Percentiles rank a stretch among this genome's conserved stretches.
Conservation (phyloP, 92 coral and sea anemone species). For the Ricordea florida region DNA sequence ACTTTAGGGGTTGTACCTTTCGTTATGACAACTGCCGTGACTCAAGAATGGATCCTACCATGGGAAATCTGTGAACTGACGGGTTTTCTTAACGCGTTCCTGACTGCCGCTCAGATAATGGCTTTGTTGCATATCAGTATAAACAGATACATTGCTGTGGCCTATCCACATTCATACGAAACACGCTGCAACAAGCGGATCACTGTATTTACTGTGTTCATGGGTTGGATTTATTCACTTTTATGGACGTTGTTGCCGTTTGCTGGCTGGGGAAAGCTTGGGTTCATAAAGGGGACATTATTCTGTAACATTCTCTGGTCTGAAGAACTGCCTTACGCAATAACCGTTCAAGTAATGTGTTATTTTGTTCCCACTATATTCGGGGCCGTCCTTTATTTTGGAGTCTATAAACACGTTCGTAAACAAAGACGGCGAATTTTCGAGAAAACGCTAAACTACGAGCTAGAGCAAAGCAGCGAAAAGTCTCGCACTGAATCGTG, state of each 20-base stretch:
- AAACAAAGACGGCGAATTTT: conserved; percentile 59
- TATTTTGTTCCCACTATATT: conserved; percentile 82
- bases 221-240: conserved; percentile 75
- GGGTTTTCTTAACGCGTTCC: conserved; percentile 89
- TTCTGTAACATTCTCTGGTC: conserved; percentile 94
- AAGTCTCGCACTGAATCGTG: neutral
- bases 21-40: conserved; percentile 76
- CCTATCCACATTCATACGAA: conserved; percentile 84
- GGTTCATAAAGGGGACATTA: conserved; percentile 80
- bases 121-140: conserved; percentile 89
- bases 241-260: conserved; percentile 94
- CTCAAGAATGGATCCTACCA: conserved; percentile 70
- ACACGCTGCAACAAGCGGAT: conserved; percentile 69
- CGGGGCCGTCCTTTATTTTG: conserved; percentile 68
- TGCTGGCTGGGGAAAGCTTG: conserved; percentile 94
- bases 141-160: conserved; percentile 85
- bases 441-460: neutral
- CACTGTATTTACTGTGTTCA: conserved; percentile 61
- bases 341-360: conserved; percentile 73
- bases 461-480: neutral
- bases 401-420: conserved; percentile 70
- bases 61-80: conserved; percentile 65
- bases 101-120: conserved; percentile 97
- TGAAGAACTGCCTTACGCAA: conserved; percentile 67
- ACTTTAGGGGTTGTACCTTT: conserved; percentile 86